Conservation (phyloP, 2,797 vertebrate genomes). For the Hippoglossus hippoglossus region DNA sequence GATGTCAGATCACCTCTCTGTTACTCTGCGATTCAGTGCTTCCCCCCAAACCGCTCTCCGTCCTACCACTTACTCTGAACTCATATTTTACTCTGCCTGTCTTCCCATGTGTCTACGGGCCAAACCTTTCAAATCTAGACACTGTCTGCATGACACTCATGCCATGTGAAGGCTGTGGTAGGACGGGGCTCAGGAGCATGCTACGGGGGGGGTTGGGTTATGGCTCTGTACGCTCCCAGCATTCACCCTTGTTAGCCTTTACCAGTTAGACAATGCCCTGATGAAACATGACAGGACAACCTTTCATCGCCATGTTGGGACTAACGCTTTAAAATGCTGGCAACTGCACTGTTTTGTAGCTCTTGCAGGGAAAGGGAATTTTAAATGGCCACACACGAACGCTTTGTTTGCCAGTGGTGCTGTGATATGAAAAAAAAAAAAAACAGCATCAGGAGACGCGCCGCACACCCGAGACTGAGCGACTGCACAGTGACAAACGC, state of each 20-base stretch:
- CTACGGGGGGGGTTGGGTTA: conserved; percentile 50
- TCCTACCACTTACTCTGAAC: conserved; percentile 39
- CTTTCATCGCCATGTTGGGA: conserved; percentile 76
- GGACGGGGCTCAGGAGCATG: conserved; percentile 60
- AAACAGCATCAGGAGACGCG: conserved; percentile 46
- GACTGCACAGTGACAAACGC: conserved; percentile 54
- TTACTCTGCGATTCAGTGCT: conserved; percentile 10
- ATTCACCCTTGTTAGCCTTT: conserved; percentile 82
- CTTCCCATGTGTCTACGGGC: conserved; percentile 63
- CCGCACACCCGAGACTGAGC: conserved; percentile 39
- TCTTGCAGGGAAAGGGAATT: conserved; percentile 66
- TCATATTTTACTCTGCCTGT: conserved; percentile 66
- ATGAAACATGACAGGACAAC: conserved; percentile 84
- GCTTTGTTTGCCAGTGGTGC: conserved; percentile 56
- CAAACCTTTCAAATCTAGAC: conserved; percentile 75
- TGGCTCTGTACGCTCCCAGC: conserved; percentile 74
- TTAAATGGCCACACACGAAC: conserved; percentile 59
- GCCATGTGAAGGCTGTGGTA: conserved; percentile 74
- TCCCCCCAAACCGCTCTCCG: conserved; percentile 22
- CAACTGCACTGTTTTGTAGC: conserved; percentile 75
- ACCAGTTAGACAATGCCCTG: conserved; percentile 77
- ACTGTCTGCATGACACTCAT: conserved; percentile 75
- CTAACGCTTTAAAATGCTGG: conserved; percentile 67
- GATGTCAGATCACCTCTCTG: not conserved
- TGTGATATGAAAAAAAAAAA: conserved; percentile 35